A percentile compares a stretch with the other conserved stretches of the same genome.
These are phyloP conservation scores for Cyprinodon brontotheroides DNA, from an alignment of 2,113 vertebrate species.

Conservation along the genomic window DNA sequence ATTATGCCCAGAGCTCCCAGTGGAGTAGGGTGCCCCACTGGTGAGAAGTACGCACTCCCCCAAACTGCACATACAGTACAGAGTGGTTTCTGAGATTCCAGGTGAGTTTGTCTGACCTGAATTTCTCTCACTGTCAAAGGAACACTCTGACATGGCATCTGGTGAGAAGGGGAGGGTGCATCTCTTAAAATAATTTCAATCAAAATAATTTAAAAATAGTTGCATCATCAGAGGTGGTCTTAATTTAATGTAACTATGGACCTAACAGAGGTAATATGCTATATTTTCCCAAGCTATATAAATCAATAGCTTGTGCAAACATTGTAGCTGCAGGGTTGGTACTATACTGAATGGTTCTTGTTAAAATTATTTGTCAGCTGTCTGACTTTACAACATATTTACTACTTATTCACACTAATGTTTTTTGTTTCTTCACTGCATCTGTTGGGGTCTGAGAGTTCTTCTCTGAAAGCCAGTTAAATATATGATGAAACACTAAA, in stretches of 20 bases:
- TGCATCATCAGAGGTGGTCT: neutral
- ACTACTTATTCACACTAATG: neutral
- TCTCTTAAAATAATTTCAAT: too few species aligned
- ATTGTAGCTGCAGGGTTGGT: too few species aligned
- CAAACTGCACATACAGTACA: too few species aligned
- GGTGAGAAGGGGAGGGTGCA: too few species aligned
- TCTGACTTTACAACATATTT: neutral
- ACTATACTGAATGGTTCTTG: neutral
- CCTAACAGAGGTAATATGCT: neutral
- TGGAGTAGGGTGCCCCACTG: too few species aligned
- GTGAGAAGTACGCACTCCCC: too few species aligned
- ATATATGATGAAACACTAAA: conserved; percentile 13
- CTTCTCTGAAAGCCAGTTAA: conserved; percentile 2
- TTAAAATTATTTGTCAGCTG: neutral
- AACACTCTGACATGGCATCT: too few species aligned
- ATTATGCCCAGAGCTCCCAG: too few species aligned
- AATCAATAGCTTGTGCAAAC: neutral
- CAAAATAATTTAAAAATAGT: too few species aligned
- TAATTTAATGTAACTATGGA: neutral
- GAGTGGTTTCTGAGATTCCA: too few species aligned
- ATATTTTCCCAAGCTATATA: neutral
- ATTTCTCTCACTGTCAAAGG: too few species aligned
- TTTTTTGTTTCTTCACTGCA: neutral
- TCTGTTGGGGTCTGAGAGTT: neutral
- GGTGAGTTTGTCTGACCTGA: too few species aligned